Conservation (phyloP, 23 tunicate genomes). For the Halocynthia roretzi region DNA sequence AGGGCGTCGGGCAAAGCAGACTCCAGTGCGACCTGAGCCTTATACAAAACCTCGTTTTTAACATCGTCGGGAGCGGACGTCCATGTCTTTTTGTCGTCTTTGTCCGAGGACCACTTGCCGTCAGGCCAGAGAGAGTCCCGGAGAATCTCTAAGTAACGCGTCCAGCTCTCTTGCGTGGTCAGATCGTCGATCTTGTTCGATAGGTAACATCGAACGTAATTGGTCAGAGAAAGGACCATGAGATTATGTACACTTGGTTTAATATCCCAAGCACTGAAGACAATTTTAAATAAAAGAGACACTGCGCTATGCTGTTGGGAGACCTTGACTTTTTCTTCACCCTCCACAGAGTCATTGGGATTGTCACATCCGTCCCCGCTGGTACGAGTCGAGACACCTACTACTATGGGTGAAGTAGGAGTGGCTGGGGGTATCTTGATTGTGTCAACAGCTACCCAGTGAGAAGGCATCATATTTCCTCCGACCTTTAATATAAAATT, state of each 20-base stretch:
- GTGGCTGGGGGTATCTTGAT: neutral
- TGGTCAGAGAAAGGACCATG: slow-evolving; percentile 13
- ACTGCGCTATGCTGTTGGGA: neutral
- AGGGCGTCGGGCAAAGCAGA: slow-evolving; percentile 59
- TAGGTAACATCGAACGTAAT: slow-evolving; percentile 43
- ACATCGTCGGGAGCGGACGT: neutral
- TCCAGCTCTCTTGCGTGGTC: slow-evolving; percentile 50
- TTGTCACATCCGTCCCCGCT: slow-evolving; percentile 14
- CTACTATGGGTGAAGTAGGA: too few relatives aligned
- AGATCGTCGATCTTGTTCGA: slow-evolving; percentile 13
- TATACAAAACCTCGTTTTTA: slow-evolving; percentile 3
- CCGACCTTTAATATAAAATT: neutral
- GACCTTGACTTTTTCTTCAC: neutral
- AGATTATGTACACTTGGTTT: slow-evolving; percentile 23
- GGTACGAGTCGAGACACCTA: too few relatives aligned
- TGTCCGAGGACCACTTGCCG: slow-evolving; percentile 51
- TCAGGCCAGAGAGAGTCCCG: slow-evolving; percentile 65
- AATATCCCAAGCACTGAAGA: slow-evolving; percentile 34
- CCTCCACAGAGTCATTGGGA: neutral
- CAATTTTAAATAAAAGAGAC: slow-evolving; percentile 3
- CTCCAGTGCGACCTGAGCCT: slow-evolving; percentile 35
- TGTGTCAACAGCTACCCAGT: neutral
- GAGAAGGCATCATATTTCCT: neutral
- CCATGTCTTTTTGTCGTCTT: slow-evolving; percentile 13
- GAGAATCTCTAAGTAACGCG: slow-evolving; percentile 40